These are phyloP conservation scores for Salarias fasciatus DNA, from an alignment of 2,797 vertebrate species.

Conservation along the genomic window DNA sequence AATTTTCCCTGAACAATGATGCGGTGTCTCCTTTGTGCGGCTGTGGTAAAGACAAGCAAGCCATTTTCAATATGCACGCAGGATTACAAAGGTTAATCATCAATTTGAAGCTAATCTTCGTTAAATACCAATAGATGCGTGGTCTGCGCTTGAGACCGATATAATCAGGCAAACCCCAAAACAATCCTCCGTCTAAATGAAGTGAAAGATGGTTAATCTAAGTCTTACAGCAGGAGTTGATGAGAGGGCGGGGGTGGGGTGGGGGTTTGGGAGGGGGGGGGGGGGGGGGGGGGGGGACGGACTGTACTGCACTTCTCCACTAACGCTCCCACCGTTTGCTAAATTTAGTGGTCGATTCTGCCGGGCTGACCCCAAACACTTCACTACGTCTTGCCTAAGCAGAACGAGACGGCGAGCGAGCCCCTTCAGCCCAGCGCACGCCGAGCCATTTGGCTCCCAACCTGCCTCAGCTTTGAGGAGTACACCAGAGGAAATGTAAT, in stretches of 20 bases:
- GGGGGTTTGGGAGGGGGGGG: no score
- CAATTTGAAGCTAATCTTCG: conserved; percentile 84
- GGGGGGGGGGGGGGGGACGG: conserved; percentile 10
- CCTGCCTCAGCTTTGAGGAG: conserved; percentile 2
- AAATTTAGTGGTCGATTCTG: conserved; percentile 39
- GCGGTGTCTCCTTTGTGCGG: conserved; percentile 64
- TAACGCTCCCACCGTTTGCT: conserved; percentile 41
- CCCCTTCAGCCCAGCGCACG: not conserved
- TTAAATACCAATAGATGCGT: conserved; percentile 78
- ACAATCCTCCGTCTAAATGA: conserved; percentile 69
- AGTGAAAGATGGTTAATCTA: conserved; percentile 66
- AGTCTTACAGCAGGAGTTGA: conserved; percentile 49
- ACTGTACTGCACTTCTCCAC: conserved; percentile 24
- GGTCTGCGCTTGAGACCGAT: conserved; percentile 65
- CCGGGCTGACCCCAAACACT: conserved; percentile 14
- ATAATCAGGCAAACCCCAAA: conserved; percentile 72
- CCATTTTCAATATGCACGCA: conserved; percentile 70
- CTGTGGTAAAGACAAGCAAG: conserved; percentile 67
- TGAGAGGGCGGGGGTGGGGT: no score
- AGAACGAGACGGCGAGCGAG: conserved; percentile 1
- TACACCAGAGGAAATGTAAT: conserved; percentile 8
- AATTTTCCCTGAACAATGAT: conserved; percentile 75
- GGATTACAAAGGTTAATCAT: conserved; percentile 86
- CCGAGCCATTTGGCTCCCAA: conserved; percentile 2
- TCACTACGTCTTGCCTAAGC: not conserved